Conservation (phyloP, 2,888 invertebrate species). For the Artemia sinica region DNA sequence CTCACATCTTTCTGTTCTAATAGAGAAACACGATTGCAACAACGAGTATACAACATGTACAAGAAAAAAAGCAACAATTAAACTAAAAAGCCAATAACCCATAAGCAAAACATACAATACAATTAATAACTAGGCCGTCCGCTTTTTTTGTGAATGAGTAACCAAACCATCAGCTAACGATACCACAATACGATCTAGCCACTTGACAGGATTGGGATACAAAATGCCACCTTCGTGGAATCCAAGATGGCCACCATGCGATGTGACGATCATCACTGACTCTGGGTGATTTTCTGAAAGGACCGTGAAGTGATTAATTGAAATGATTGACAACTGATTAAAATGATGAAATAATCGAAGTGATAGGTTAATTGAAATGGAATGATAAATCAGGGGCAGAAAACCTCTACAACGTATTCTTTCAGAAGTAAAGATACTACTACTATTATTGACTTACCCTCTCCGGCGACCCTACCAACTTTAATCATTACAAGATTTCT, state of each 20-base stretch:
- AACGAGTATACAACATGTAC: no score
- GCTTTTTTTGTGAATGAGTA: background rate
- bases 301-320: slow-evolving; percentile 22
- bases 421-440: no score
- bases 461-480: no score
- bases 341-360: slow-evolving; percentile 6
- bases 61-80: no score
- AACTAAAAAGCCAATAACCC: no score
- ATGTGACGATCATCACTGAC: slow-evolving; percentile 55
- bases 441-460: no score
- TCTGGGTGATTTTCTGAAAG: slow-evolving; percentile 46
- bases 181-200: slow-evolving; percentile 77
- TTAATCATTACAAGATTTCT: no score
- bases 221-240: slow-evolving; percentile 79
- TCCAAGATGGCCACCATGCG: slow-evolving; percentile 85
- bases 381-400: background rate
- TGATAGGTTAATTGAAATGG: background rate
- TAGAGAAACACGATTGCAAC: no score
- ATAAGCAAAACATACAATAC: no score
- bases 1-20: no score
- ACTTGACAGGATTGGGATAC: slow-evolving; percentile 74
- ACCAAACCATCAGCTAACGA: slow-evolving; percentile 43
- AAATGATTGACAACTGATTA: background rate
- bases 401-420: background rate
- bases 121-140: no score